phyloP scores from a whole-genome alignment of 2,888 invertebrate genomes.

The Argyra leucocephala region DNA sequence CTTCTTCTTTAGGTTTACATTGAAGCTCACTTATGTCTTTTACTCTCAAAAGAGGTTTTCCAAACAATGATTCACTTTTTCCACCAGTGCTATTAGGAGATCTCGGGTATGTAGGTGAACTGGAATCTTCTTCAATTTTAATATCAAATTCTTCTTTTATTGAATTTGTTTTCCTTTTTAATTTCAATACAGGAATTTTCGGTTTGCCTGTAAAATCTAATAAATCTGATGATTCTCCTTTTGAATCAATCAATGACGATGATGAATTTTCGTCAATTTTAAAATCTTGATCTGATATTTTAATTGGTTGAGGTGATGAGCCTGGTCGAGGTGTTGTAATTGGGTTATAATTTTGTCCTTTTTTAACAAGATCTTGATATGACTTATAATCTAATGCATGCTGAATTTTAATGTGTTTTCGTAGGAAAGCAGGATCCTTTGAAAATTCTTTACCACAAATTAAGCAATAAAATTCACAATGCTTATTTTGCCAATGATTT shows the following conservation, averaged over 20 bases:
- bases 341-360: constrained; percentile 11
- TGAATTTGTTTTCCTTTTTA: neutral
- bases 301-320: neutral
- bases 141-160: constrained; percentile 8
- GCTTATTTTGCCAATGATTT: constrained; percentile 32
- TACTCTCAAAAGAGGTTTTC: constrained; percentile 17
- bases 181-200: constrained; percentile 9
- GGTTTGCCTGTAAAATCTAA: neutral
- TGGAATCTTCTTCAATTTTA: neutral
- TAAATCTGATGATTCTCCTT: too few species aligned
- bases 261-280: neutral
- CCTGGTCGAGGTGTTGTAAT: constrained; percentile 16
- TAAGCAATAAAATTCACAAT: constrained; percentile 34
- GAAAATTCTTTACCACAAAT: constrained; percentile 33
- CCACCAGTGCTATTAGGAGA: neutral
- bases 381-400: constrained; percentile 31
- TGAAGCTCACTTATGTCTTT: constrained; percentile 22
- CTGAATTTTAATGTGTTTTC: constrained; percentile 29
- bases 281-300: neutral
- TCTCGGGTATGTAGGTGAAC: neutral
- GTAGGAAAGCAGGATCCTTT: constrained; percentile 30
- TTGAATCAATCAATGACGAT: too few species aligned
- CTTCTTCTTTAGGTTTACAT: constrained; percentile 11
- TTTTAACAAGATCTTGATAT: constrained; percentile 17
- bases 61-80: neutral